These are phyloP conservation scores for Takifugu rubripes DNA, from an alignment of 2,797 vertebrate species.

Conservation along the genomic window DNA sequence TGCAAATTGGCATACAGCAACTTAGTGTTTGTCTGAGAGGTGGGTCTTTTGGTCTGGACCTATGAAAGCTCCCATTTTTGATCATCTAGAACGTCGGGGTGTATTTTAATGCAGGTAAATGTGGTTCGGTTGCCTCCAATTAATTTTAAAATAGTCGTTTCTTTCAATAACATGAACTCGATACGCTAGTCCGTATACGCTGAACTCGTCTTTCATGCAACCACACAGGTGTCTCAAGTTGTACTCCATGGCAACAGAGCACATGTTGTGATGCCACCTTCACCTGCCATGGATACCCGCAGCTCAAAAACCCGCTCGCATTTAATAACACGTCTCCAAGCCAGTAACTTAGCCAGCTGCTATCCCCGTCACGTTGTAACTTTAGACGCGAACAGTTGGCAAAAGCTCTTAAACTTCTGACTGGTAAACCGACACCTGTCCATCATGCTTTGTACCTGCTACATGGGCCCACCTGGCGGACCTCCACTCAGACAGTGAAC, in stretches of 20 bases:
- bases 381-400: constrained; percentile 25
- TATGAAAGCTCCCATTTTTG: no score
- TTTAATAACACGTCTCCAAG: constrained; percentile 20
- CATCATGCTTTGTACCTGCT: constrained; percentile 27
- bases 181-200: no score
- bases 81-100: no score
- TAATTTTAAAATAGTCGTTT: no score
- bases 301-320: neutral
- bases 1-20: no score
- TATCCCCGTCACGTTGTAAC: constrained; percentile 33
- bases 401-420: constrained; percentile 11
- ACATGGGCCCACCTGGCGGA: constrained; percentile 1
- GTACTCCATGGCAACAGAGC: neutral
- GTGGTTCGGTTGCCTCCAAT: no score
- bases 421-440: constrained; percentile 13
- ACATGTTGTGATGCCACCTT: constrained; percentile 1
- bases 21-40: no score
- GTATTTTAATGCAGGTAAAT: no score
- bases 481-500: constrained; percentile 8
- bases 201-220: neutral
- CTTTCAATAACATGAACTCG: no score
- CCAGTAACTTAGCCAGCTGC: constrained; percentile 27
- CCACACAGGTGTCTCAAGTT: neutral
- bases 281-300: neutral
- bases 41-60: no score